These are phyloP conservation scores for Plestiodon gilberti DNA, from an alignment of 2,113 vertebrate genomes.

Conservation along the genomic window DNA sequence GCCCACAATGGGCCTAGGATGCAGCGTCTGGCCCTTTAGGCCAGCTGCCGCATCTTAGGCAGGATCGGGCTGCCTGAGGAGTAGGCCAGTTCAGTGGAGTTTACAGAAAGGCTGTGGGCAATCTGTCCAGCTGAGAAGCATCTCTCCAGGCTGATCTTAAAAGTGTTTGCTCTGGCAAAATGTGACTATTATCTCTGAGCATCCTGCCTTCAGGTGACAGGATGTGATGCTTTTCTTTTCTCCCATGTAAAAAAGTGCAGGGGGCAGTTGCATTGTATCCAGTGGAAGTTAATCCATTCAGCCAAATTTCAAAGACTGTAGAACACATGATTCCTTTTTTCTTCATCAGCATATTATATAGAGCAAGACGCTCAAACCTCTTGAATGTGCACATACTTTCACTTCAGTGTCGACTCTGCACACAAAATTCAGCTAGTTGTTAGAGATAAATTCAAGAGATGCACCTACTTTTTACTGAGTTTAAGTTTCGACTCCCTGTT, in stretches of 20 bases:
- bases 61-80: no score
- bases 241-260: neutral
- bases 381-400: neutral
- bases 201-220: neutral
- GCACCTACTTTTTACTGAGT: neutral
- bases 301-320: neutral
- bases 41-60: no score
- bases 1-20: no score
- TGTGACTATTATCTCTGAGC: neutral
- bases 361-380: neutral
- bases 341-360: neutral
- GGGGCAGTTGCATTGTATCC: neutral
- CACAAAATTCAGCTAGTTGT: neutral
- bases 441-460: neutral
- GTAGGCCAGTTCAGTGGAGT: rapidly evolving
- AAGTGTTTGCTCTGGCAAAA: neutral
- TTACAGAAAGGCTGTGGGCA: neutral
- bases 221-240: neutral
- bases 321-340: neutral
- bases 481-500: neutral
- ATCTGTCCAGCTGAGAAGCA: neutral
- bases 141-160: no score
- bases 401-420: neutral
- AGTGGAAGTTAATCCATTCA: neutral
- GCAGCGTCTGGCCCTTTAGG: no score